phyloP scores from a whole-genome alignment of 2,888 invertebrate genomes.

The Spicauda simplicius region DNA sequence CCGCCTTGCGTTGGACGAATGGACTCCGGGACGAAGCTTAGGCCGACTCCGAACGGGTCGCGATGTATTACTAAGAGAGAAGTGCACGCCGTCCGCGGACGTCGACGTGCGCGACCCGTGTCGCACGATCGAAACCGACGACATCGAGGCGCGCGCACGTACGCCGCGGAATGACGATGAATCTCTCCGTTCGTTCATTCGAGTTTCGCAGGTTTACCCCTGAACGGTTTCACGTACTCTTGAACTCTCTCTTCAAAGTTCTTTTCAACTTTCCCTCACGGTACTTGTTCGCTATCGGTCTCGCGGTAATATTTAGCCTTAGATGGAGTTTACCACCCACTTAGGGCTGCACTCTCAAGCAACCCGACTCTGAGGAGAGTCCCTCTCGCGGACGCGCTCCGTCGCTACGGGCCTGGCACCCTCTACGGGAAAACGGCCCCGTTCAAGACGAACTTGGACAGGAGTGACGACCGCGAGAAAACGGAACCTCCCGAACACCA shows the following conservation, averaged over 20 bases:
- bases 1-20: slow-evolving; percentile 41
- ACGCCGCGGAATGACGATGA: slow-evolving; percentile 59
- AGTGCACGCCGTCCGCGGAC: slow-evolving; percentile 58
- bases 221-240: slow-evolving; percentile 81
- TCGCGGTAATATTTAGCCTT: slow-evolving; percentile 86
- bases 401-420: slow-evolving; percentile 82
- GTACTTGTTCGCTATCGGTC: slow-evolving; percentile 88
- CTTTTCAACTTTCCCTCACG: slow-evolving; percentile 90
- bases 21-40: slow-evolving; percentile 61
- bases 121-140: slow-evolving; percentile 42
- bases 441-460: slow-evolving; percentile 80
- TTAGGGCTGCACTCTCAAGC: slow-evolving; percentile 86
- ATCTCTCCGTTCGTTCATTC: slow-evolving; percentile 75
- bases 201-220: slow-evolving; percentile 85
- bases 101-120: slow-evolving; percentile 50
- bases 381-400: slow-evolving; percentile 52
- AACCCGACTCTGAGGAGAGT: slow-evolving; percentile 76
- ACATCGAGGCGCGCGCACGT: slow-evolving; percentile 46
- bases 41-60: slow-evolving; percentile 78
- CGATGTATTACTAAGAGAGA: slow-evolving; percentile 79
- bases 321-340: slow-evolving; percentile 85
- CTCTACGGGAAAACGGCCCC: slow-evolving; percentile 78
- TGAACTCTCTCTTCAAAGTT: slow-evolving; percentile 87
- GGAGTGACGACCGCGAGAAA: slow-evolving; percentile 54
- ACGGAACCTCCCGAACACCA: slow-evolving; percentile 80